Evolutionary conservation across 1,140 invertebrate genomes (phyloP).

Genomic region (Vollenhovia emeryi): DNA sequence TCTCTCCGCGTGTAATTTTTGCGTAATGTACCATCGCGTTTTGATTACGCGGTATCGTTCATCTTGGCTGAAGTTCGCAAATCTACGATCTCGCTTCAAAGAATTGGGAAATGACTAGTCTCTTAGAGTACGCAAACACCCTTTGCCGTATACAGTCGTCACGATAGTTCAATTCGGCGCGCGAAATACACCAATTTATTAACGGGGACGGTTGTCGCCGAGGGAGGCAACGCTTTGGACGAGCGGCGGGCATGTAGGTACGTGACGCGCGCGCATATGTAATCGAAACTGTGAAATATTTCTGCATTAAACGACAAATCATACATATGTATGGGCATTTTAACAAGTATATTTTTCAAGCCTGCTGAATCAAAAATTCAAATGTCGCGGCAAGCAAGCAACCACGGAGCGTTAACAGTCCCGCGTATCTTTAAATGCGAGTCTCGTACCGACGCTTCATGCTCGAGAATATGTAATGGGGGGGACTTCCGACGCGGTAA

Average conservation of each 20-base stretch:
- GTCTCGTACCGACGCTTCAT: neutral
- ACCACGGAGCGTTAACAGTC: neutral
- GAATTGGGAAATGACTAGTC: neutral
- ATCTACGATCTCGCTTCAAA: neutral
- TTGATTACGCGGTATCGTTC: neutral
- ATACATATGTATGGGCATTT: constrained; percentile 55
- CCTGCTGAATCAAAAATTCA: constrained; percentile 51
- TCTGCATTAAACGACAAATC: constrained; percentile 43
- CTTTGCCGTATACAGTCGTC: constrained; percentile 31
- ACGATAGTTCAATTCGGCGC: constrained; percentile 47
- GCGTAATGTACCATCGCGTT: neutral
- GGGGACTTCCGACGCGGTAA: neutral
- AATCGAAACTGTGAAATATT: constrained; percentile 43
- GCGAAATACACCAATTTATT: constrained; percentile 63
- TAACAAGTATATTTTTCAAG: constrained; percentile 47
- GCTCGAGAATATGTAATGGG: constrained; percentile 1
- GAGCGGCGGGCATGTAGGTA: neutral
- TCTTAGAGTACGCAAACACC: neutral
- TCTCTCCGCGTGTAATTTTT: too few species aligned
- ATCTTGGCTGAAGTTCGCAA: neutral
- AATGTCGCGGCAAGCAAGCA: constrained; percentile 38
- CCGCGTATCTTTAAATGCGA: constrained; percentile 10
- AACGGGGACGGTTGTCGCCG: constrained; percentile 13
- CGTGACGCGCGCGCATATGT: constrained; percentile 34
- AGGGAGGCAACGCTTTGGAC: constrained; percentile 2